Conservation (phyloP, 2,888 invertebrate species). For the Drosophila eohydei region DNA sequence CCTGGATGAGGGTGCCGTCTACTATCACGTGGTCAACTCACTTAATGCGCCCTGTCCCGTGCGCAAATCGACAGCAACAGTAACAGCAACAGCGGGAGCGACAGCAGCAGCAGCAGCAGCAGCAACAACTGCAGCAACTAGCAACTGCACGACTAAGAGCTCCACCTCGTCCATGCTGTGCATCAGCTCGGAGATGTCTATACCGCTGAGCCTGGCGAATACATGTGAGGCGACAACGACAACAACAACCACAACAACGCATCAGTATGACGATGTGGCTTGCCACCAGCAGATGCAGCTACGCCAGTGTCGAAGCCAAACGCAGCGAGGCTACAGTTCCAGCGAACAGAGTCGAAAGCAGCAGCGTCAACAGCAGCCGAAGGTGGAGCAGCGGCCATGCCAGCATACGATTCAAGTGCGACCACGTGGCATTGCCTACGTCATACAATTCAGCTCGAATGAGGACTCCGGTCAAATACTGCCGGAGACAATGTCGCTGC, state of each 20-base stretch:
- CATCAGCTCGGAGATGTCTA: conserved; percentile 84
- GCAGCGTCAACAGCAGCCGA: neutral
- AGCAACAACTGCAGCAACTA: neutral
- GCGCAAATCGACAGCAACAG: conserved; percentile 7
- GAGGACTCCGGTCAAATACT: conserved; percentile 22
- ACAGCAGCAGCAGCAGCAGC: neutral
- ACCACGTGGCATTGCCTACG: conserved; percentile 81
- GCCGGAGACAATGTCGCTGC: conserved; percentile 84
- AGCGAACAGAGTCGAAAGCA: neutral
- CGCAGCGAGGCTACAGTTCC: neutral
- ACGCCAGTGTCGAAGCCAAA: conserved; percentile 19
- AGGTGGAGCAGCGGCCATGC: conserved; percentile 9
- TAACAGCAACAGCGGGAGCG: neutral
- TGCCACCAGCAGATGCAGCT: conserved; percentile 44
- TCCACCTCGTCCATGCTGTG: conserved; percentile 79
- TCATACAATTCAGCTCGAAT: conserved; percentile 74
- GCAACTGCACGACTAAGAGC: conserved; percentile 23
- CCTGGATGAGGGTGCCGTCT: conserved; percentile 54
- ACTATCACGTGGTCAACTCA: conserved; percentile 63
- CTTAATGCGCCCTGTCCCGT: conserved; percentile 24
- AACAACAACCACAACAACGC: conserved; percentile 84
- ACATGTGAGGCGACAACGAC: conserved; percentile 80
- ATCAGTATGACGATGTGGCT: conserved; percentile 83
- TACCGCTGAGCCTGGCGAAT: conserved; percentile 80
- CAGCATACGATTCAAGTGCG: conserved; percentile 74